Percentiles rank a stretch among this genome's conserved stretches.
These are phyloP conservation scores for Metaphire vulgaris DNA, from an alignment of 1,140 invertebrate genomes.

Conservation along the genomic window DNA sequence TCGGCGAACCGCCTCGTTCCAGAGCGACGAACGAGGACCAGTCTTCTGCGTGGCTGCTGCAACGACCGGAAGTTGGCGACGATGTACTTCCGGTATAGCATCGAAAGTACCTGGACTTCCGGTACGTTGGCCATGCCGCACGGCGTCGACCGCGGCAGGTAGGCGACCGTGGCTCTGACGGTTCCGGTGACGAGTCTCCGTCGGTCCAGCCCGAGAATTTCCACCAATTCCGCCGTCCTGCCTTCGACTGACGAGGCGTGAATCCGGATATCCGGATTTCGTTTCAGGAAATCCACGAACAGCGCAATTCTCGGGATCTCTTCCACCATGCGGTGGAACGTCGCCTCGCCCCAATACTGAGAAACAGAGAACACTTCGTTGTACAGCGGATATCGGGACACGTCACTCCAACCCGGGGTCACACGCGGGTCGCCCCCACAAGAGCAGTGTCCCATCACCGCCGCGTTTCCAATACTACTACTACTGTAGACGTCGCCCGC, in stretches of 20 bases:
- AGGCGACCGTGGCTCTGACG: background rate
- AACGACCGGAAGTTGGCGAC: background rate
- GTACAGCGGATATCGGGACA: background rate
- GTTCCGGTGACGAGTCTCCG: background rate
- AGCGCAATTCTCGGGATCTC: background rate
- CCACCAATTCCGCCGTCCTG: background rate
- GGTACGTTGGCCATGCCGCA: background rate
- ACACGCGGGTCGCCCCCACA: background rate
- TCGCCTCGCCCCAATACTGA: background rate
- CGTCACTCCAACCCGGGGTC: background rate
- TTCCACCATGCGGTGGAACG: background rate
- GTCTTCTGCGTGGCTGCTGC: background rate
- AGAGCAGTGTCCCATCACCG: background rate
- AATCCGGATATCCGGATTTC: background rate
- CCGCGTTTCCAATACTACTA: background rate
- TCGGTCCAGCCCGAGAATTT: background rate
- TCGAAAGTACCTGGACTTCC: background rate
- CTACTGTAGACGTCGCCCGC: slow-evolving; percentile 21
- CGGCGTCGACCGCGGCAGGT: background rate
- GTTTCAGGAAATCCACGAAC: background rate
- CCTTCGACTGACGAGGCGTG: background rate
- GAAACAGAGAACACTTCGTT: background rate
- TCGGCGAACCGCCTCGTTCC: background rate
- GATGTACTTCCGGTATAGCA: slow-evolving; percentile 8
- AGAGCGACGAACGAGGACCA: background rate